These are phyloP conservation scores for Thalpophila matura DNA, from an alignment of 2,888 invertebrate genomes.

Conservation along the genomic window DNA sequence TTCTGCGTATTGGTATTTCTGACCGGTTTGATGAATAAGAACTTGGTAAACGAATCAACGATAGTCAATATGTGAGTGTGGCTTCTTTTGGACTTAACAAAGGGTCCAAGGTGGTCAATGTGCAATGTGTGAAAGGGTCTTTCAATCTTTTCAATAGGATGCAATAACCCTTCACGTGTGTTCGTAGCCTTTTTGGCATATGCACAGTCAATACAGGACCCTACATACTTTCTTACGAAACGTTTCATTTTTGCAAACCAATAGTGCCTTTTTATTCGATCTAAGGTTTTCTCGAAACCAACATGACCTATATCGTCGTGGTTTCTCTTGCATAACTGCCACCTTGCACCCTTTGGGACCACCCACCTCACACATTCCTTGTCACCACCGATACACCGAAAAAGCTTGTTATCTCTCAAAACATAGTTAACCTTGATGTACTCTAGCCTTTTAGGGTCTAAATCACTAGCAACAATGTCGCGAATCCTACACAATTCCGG, in stretches of 20 bases:
- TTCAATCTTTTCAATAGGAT: conserved; percentile 75
- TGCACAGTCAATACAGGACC: conserved; percentile 73
- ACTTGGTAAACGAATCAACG: conserved; percentile 18
- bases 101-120: conserved; percentile 79
- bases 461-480: not conserved
- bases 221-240: conserved; percentile 70
- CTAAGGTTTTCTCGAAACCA: conserved; percentile 9
- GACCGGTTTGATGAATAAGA: conserved; percentile 9
- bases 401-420: not conserved
- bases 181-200: conserved; percentile 65
- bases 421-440: conserved; percentile 6
- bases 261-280: conserved; percentile 5
- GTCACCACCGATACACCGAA: not conserved
- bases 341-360: conserved; percentile 21
- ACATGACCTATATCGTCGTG: conserved; percentile 16
- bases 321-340: conserved; percentile 9
- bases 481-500: conserved; percentile 7
- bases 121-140: conserved; percentile 77
- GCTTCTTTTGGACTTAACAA: conserved; percentile 52
- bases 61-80: conserved; percentile 1
- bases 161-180: conserved; percentile 65
- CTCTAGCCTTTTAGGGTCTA: not conserved
- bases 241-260: conserved; percentile 16
- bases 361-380: conserved; percentile 1
- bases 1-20: conserved; percentile 8